phyloP scores from a whole-genome alignment of 1,140 invertebrate genomes.

The Ephestia elutella region DNA sequence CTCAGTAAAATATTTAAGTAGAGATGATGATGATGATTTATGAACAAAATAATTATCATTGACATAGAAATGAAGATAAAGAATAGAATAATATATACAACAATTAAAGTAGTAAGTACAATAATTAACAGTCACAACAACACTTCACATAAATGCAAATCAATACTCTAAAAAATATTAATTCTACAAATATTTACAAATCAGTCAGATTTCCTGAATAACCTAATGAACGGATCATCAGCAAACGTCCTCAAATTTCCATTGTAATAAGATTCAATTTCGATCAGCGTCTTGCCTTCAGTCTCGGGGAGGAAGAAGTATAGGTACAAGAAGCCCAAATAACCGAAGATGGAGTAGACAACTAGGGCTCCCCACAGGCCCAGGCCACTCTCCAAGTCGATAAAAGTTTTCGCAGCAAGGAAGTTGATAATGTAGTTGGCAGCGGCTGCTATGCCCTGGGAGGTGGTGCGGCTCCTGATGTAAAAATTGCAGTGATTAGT shows the following conservation, averaged over 20 bases:
- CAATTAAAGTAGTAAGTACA: neutral
- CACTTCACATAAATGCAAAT: neutral
- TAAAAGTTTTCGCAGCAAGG: slow-evolving; percentile 78
- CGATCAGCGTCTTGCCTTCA: slow-evolving; percentile 82
- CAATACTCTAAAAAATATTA: neutral
- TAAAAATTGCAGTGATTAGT: slow-evolving; percentile 5
- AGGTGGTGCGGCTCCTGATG: slow-evolving; percentile 73
- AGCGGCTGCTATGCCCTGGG: slow-evolving; percentile 75
- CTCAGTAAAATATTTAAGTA: too few relatives aligned
- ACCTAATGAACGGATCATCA: slow-evolving; percentile 57
- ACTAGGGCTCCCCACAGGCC: slow-evolving; percentile 77
- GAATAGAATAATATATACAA: neutral
- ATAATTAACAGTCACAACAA: neutral
- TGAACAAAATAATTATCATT: neutral
- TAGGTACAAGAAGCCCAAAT: slow-evolving; percentile 76
- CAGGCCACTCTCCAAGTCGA: slow-evolving; percentile 66
- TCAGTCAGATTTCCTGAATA: slow-evolving; percentile 29
- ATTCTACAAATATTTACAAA: neutral
- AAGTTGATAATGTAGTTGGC: slow-evolving; percentile 78
- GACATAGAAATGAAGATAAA: neutral
- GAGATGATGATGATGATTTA: neutral
- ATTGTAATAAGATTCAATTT: slow-evolving; percentile 79
- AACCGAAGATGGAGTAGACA: slow-evolving; percentile 76
- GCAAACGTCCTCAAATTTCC: slow-evolving; percentile 67
- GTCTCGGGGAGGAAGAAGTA: slow-evolving; percentile 86